Evolutionary conservation across 2,888 invertebrate species (phyloP).

Genomic region (Erebia palarica): DNA sequence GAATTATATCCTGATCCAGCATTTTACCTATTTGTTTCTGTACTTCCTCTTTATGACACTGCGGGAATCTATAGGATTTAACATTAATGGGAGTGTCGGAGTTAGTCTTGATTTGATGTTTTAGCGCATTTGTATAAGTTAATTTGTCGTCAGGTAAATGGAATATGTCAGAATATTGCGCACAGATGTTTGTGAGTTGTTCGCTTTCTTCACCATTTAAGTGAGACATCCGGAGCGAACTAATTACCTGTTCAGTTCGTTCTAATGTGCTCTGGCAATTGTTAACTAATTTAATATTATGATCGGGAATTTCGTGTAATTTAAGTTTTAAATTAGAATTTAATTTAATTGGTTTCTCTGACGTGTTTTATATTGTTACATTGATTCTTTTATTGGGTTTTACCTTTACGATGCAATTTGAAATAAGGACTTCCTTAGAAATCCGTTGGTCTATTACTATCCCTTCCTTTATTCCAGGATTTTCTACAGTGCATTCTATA

Average conservation of each 20-base stretch:
- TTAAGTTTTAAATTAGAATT: too few species aligned
- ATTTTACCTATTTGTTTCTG: slow-evolving; percentile 36
- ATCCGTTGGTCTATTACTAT: too few species aligned
- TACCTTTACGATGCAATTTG: too few species aligned
- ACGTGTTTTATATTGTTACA: too few species aligned
- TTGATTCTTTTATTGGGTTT: too few species aligned
- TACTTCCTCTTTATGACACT: slow-evolving; percentile 38
- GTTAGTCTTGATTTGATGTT: slow-evolving; percentile 11
- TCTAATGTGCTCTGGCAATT: too few species aligned
- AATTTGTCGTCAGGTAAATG: not conserved
- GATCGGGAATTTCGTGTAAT: too few species aligned
- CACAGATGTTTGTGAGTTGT: not conserved
- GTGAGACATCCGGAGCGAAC: not conserved
- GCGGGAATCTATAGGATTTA: slow-evolving; percentile 42
- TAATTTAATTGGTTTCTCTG: too few species aligned
- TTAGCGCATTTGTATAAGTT: not conserved
- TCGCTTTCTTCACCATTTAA: slow-evolving; percentile 3
- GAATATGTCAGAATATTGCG: slow-evolving; percentile 14
- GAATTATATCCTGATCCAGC: slow-evolving; percentile 41
- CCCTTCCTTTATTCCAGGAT: too few species aligned
- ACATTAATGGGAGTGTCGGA: slow-evolving; percentile 12
- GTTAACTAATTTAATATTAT: too few species aligned
- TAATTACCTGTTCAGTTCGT: slow-evolving; percentile 1
- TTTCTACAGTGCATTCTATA: too few species aligned
- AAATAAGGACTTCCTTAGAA: too few species aligned